Evolutionary conservation across 2,113 vertebrate species (phyloP).

Genomic region (Ursus arctos): DNA sequence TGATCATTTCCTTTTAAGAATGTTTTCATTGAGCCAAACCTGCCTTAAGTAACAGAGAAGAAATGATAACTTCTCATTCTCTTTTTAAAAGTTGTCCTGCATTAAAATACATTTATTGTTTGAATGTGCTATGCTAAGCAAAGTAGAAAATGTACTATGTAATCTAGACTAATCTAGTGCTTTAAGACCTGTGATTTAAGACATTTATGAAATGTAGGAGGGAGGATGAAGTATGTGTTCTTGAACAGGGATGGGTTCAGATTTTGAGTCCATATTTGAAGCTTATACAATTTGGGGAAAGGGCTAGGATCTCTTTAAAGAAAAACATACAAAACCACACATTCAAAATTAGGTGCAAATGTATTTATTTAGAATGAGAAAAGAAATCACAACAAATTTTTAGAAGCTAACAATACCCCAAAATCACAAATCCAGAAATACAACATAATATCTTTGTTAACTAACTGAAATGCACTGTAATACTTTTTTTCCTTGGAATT

Average conservation of each 20-base stretch:
- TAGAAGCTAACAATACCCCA: not conserved
- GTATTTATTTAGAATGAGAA: slow-evolving; percentile 26
- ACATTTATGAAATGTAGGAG: not conserved
- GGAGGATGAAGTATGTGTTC: not conserved
- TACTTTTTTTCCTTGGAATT: not conserved
- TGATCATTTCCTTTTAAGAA: slow-evolving; percentile 11
- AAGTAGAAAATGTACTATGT: not conserved
- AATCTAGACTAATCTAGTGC: not conserved
- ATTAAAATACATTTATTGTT: not conserved
- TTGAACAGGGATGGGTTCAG: too few relatives aligned
- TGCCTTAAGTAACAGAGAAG: slow-evolving; percentile 41
- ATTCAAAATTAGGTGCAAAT: slow-evolving; percentile 33
- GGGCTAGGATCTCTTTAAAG: not conserved
- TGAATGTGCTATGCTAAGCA: not conserved
- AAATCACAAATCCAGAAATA: slow-evolving; percentile 6
- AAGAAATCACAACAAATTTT: slow-evolving; percentile 9
- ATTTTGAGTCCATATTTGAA: not conserved
- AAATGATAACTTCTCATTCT: slow-evolving; percentile 2
- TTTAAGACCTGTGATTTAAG: not conserved
- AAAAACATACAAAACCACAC: not conserved
- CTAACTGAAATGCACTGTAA: not conserved
- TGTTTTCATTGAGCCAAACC: slow-evolving; percentile 49
- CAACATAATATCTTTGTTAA: not conserved
- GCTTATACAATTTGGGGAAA: not conserved
- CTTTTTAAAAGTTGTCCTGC: not conserved